Evolutionary conservation across 2,888 invertebrate genomes (phyloP), one percentile per base, ranked within the genome.

Genomic region (Amphipyra tragopoginis): DNA sequence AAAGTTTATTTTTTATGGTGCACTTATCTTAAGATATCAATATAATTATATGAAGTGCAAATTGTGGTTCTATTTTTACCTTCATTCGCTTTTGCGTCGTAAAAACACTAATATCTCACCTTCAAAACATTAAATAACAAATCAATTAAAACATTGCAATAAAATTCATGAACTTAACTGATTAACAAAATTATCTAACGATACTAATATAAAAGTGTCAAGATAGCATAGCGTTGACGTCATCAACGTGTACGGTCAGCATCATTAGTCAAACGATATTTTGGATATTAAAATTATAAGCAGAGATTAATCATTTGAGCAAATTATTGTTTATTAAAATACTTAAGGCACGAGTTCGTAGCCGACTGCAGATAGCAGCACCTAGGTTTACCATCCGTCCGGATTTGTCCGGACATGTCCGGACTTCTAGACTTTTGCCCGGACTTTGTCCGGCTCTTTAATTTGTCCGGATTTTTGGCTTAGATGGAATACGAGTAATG

Each of bases 151-250:
- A 55, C 39, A 65, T 54, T 67, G 61, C 56, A 64, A 15, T 38
- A 43, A 48, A 48, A 55, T 60, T 44, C 51, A 43, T 75, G 58
- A 72, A 68, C 68, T 68, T 59, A 58, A 36, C 61, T 57, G 72
- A 74, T 71, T 48, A 58, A 15, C 11, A 1, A 21, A 4, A 14
- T 49, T 66, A 66, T 72, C 66, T 34, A 7, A 11, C 21, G 60
- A 60, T 66, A 51, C 36, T 26, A 21, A 52, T 42, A 8, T 15
- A 38, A 13, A 40, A 11, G 13, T 33, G 33, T 47, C 7, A 9
- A 40, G 26, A 44, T 34, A 15, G 9, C 5, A 33, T 1, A 40
- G 13, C 29, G 5, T 29, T 7, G 10, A 52, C 15, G 42, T 47
- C 51, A 60, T 13, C n/a, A 5, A 34, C 10, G 21, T 29, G 44